phyloP scores from a whole-genome alignment of 2,113 vertebrate species.

The Eupsittula cactorum region DNA sequence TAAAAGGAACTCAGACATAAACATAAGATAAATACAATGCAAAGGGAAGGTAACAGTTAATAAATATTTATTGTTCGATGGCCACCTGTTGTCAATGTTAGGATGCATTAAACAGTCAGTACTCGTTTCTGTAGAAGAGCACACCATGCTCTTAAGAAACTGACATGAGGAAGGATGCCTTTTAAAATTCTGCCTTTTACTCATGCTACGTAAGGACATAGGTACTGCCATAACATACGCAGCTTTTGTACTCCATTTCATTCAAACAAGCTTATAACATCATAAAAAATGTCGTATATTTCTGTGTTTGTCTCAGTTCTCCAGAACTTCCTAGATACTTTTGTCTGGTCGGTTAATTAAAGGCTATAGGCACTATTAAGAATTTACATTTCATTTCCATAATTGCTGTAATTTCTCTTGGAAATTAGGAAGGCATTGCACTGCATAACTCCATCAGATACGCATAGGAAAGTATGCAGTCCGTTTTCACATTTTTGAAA shows the following conservation, averaged over 20 bases:
- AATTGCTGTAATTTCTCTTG: background rate
- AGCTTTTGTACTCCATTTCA: background rate
- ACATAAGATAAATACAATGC: background rate
- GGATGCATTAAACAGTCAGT: background rate
- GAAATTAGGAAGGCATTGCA: background rate
- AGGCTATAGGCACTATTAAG: background rate
- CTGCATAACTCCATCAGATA: background rate
- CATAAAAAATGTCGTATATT: background rate
- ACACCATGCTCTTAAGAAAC: fast-evolving
- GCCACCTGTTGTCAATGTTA: background rate
- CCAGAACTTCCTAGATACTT: background rate
- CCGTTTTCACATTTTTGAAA: background rate
- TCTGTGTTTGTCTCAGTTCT: background rate
- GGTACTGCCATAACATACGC: background rate
- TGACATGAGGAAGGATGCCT: background rate
- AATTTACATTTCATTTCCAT: background rate
- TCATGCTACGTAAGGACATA: background rate
- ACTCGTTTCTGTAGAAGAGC: background rate
- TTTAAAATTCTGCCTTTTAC: background rate
- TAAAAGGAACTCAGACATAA: background rate
- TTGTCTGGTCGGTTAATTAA: background rate
- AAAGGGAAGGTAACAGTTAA: background rate
- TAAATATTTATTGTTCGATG: background rate
- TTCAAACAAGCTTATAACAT: background rate
- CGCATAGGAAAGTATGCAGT: background rate